Conservation (phyloP, 2,797 vertebrate species). For the Acropternis orthonyx region DNA sequence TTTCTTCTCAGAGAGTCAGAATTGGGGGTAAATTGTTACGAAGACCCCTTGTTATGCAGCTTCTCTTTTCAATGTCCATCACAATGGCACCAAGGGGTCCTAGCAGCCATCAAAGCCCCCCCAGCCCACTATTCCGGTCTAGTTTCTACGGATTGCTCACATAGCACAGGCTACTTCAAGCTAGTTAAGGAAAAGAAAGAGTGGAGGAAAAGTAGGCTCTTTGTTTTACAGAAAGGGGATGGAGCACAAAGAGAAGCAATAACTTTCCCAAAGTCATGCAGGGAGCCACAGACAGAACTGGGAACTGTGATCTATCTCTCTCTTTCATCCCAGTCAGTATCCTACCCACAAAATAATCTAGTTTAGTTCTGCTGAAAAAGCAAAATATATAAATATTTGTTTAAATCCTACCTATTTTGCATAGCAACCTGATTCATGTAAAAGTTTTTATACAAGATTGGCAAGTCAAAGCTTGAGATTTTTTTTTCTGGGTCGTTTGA, state of each 20-base stretch:
- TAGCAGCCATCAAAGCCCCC: neutral
- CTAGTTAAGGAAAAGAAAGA: neutral
- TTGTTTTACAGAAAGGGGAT: neutral
- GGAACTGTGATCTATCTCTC: neutral
- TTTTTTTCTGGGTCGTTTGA: constrained; percentile 17
- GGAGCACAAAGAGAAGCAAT: constrained; percentile 19
- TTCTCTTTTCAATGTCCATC: neutral
- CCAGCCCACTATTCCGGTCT: accelerated
- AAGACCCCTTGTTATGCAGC: neutral
- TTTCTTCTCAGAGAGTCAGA: neutral
- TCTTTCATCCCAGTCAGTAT: constrained; percentile 40
- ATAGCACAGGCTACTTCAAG: neutral
- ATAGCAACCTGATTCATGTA: constrained; percentile 10
- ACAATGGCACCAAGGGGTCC: neutral
- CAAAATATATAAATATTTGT: constrained; percentile 30
- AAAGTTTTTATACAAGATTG: constrained; percentile 11
- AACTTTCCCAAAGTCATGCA: neutral
- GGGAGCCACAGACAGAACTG: neutral
- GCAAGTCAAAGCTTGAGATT: neutral
- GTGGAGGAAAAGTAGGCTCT: neutral
- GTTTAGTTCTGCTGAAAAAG: constrained; percentile 51
- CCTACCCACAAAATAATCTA: constrained; percentile 22
- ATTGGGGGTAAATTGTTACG: neutral
- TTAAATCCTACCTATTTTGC: constrained; percentile 51
- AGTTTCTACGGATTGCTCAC: neutral